Percentiles rank a stretch among this genome's conserved stretches.
These are phyloP conservation scores for Drosophila nannoptera DNA, from an alignment of 1,140 invertebrate genomes.

Conservation along the genomic window DNA sequence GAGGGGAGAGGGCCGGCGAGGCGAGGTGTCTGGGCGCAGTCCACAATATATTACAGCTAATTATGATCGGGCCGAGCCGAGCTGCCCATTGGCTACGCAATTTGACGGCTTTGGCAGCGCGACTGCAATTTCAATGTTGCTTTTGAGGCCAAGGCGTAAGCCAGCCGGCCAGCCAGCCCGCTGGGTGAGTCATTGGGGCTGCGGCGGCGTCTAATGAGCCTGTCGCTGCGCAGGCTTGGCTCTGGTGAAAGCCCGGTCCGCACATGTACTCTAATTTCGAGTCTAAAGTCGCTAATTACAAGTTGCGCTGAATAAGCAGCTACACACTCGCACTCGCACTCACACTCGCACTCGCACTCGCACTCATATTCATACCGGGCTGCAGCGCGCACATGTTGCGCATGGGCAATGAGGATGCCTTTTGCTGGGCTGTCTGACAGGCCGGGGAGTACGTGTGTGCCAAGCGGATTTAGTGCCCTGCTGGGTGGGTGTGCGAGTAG, in stretches of 20 bases:
- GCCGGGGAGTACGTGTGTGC: slow-evolving; percentile 64
- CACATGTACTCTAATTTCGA: slow-evolving; percentile 59
- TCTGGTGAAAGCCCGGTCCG: slow-evolving; percentile 60
- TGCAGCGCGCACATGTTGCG: slow-evolving; percentile 50
- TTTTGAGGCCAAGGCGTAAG: slow-evolving; percentile 64
- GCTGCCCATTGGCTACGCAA: slow-evolving; percentile 56
- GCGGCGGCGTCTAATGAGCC: slow-evolving; percentile 59
- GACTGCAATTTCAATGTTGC: slow-evolving; percentile 44
- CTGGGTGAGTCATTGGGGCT: slow-evolving; percentile 57
- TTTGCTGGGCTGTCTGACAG: slow-evolving; percentile 23
- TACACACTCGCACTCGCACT: slow-evolving; percentile 3
- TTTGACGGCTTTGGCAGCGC: slow-evolving; percentile 54
- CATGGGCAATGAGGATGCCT: slow-evolving; percentile 67
- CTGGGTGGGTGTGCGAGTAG: slow-evolving; percentile 47
- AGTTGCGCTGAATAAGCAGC: slow-evolving; percentile 27
- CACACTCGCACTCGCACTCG: not conserved
- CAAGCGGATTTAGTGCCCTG: slow-evolving; percentile 67
- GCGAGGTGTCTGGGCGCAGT: slow-evolving; percentile 21
- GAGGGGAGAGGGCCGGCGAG: not conserved
- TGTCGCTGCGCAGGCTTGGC: slow-evolving; percentile 32
- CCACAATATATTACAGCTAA: slow-evolving; percentile 68
- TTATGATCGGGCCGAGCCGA: slow-evolving; percentile 50
- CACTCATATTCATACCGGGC: not conserved
- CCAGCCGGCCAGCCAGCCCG: slow-evolving; percentile 47
- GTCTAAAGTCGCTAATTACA: slow-evolving; percentile 64